Percentiles rank a stretch among this genome's conserved stretches.
Evolutionary conservation across 2,797 vertebrate genomes (phyloP).

Genomic region (Spinibarbus caldwelli): DNA sequence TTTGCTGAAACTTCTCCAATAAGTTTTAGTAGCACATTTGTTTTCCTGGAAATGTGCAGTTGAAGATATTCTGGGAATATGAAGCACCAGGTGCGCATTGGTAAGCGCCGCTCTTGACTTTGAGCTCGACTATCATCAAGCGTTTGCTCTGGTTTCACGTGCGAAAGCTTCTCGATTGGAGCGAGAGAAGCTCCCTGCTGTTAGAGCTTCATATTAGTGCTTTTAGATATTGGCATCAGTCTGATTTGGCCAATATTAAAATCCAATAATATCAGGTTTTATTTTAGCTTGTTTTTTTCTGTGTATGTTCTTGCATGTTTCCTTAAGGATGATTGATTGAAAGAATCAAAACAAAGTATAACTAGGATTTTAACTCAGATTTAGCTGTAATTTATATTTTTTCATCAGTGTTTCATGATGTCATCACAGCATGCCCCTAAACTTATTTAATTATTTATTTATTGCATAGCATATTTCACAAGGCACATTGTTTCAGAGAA

Average conservation of each 20-base stretch:
- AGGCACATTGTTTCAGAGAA: background rate
- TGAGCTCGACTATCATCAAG: background rate
- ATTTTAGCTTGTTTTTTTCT: background rate
- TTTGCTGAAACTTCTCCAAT: conserved; percentile 28
- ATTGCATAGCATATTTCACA: background rate
- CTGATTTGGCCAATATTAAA: background rate
- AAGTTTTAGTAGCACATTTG: conserved; percentile 40
- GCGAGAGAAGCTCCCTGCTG: background rate
- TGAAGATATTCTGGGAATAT: conserved; percentile 30
- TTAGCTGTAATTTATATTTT: background rate
- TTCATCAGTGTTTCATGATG: background rate
- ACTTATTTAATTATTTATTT: background rate
- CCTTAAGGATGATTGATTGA: too few species aligned
- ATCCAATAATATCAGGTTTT: background rate
- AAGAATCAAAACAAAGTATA: background rate
- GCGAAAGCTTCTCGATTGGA: background rate
- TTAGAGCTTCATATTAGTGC: background rate
- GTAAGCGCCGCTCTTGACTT: background rate
- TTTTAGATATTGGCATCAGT: background rate
- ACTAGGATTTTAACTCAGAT: background rate
- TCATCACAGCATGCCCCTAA: too few species aligned
- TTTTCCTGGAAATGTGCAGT: conserved; percentile 34
- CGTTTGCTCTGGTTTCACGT: background rate
- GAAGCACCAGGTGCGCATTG: background rate
- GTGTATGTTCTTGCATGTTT: background rate